phyloP scores from a whole-genome alignment of 2,797 vertebrate genomes.

The Leuciscus waleckii region DNA sequence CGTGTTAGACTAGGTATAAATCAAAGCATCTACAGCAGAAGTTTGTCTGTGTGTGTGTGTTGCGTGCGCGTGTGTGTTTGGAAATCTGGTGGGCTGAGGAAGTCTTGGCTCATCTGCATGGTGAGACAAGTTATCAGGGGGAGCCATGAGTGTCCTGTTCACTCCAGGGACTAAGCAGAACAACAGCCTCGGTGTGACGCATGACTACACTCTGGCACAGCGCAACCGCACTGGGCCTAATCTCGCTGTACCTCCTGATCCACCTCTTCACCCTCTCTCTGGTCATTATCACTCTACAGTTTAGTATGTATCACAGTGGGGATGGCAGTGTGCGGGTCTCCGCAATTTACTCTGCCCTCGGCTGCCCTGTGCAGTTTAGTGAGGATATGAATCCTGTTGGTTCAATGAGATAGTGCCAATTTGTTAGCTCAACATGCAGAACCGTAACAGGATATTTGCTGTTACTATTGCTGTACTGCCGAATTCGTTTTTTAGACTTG shows the following conservation, averaged over 20 bases:
- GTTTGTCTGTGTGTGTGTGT: conserved; percentile 16
- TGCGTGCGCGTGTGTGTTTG: conserved; percentile 28
- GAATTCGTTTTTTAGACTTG: conserved; percentile 3
- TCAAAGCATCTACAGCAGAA: conserved; percentile 42
- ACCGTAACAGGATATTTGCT: conserved; percentile 31
- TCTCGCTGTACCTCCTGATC: conserved; percentile 60
- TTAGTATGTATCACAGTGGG: conserved; percentile 49
- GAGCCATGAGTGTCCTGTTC: conserved; percentile 79
- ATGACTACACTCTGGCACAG: conserved; percentile 79
- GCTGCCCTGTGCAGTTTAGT: conserved; percentile 34
- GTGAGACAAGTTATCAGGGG: conserved; percentile 80
- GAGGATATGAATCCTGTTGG: conserved; percentile 29
- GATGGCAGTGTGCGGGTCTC: conserved; percentile 6
- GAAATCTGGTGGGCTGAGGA: conserved; percentile 50
- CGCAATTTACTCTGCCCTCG: conserved; percentile 45
- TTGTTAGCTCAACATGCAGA: conserved; percentile 35
- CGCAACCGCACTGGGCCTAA: conserved; percentile 76
- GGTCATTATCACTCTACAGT: conserved; percentile 62
- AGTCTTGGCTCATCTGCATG: conserved; percentile 76
- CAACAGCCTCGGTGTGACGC: conserved; percentile 79
- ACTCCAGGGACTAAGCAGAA: conserved; percentile 79
- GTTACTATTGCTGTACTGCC: neutral
- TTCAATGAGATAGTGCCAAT: conserved; percentile 33
- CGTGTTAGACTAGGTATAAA: conserved; percentile 29
- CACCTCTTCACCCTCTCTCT: conserved; percentile 60